Evolutionary conservation across 2,888 invertebrate species (phyloP), one percentile per base, ranked within the genome.

Genomic region (Patella ulyssiponensis): DNA sequence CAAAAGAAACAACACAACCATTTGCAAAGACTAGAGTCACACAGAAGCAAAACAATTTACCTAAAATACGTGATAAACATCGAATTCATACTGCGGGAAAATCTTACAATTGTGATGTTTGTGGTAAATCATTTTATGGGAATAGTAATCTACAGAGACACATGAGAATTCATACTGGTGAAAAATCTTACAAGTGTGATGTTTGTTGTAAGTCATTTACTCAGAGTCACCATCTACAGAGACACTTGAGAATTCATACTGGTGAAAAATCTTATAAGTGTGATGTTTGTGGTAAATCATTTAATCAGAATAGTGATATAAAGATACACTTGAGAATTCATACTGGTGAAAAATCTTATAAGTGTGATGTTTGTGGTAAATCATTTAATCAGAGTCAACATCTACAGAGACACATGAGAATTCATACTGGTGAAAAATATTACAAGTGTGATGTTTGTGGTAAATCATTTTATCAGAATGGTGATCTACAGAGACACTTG

Each of bases 241-340:
- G 2, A 52, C 78, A 77, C 78, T 69, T 72, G 71, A 76, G 56
- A 53, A 77, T 69, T 71, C 77, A 77, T 56, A 76, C 54, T 33
- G 75, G 73, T 56, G 71, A 73, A 51, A 75, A 73, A 69, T 72
- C 75, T 14, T 70, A 71, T 23, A 52, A 75, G 56, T 80, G 80
- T 80, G 52, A 75, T 56, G 72, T 64, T n/a, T 80, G 80, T 75
- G 75, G 77, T 69, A 75, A 80, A 73, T 53, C 23, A 23, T 77
- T 72, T 73, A 54, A 15, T 54, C 17, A 5, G 12, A n/a, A 15
- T 52, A 4, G 27, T 75, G 2, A 64, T 71, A 64, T 77, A 27
- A 11, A 74, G 53, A 72, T 0, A 52, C 77, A 75, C 69, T 33
- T 64, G 53, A 75, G 17, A 53, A 53, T 15, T 58, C 64, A 64